Base-by-base conservation (phyloP, 2,888 invertebrate species). In the Napeogenes inachia region DNA sequence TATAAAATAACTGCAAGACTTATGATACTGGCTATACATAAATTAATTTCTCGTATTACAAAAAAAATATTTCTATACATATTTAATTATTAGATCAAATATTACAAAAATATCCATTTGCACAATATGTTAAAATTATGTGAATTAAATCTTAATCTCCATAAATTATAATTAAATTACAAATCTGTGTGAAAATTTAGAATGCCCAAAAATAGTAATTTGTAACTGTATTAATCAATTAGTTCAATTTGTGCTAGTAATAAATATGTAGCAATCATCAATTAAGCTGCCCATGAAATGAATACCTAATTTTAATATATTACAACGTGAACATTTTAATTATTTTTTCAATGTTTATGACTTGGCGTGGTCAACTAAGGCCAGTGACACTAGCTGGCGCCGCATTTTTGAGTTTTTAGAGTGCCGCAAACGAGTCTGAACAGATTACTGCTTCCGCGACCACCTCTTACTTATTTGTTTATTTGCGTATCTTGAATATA, bases 351-450 rank as follows among this genome's bases (percentile, higher is more conserved):
- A 60, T 65, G 69, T 69, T 70, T 71, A 70, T 68, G 63, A 69
- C 62, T 69, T 61, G 65, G 64, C 21, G 66, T 68, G 63, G 70
- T 70, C 68, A 68, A 63, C 63, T 67, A 70, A 82, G 87, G 87
- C 83, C 87, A 87, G 83, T 87, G 86, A 89, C 88, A 85, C 80
- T 71, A 71, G 68, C 69, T 78, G 75, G 81, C 82, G 83, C 82
- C 83, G 65, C 62, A 66, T 66, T 68, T 68, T 72, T 68, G 63
- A 57, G 53, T 68, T 69, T 69, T 72, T 68, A 69, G 69, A 68
- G 67, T 70, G 68, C 69, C 69, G 64, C 64, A 66, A 71, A 70
- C 70, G 67, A 61, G 69, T 69, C 68, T 21, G 21, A 60, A 54
- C 45, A 62, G 62, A 64, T 62, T 59, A 61, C 58, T 60, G 62